Percentiles rank a stretch among this genome's conserved stretches.
phyloP scores from a whole-genome alignment of 2,888 invertebrate species.

The Agrotis clavis region DNA sequence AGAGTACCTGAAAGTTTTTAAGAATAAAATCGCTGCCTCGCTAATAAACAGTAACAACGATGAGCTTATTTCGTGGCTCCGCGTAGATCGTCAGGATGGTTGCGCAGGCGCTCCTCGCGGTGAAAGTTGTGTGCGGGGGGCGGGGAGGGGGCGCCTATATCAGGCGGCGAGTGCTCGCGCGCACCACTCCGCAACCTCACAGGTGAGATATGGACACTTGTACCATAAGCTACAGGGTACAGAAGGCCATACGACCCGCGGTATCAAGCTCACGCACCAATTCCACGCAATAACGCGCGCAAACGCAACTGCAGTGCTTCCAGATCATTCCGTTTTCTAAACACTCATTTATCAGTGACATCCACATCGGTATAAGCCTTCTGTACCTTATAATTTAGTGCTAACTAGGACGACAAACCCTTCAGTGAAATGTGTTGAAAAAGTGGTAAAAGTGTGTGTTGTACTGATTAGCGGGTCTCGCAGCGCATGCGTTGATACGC shows the following conservation, averaged over 20 bases:
- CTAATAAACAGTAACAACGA: slow-evolving; percentile 56
- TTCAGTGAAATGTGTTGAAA: slow-evolving; percentile 67
- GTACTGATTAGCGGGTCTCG: slow-evolving; percentile 70
- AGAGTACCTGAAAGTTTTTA: slow-evolving; percentile 3
- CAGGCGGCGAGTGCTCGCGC: slow-evolving; percentile 81
- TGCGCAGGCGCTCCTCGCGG: slow-evolving; percentile 80
- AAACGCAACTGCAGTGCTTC: slow-evolving; percentile 16
- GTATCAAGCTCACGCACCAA: slow-evolving; percentile 18
- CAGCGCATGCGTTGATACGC: slow-evolving; percentile 56
- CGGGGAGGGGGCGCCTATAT: slow-evolving; percentile 82
- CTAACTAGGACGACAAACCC: slow-evolving; percentile 57
- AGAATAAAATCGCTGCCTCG: neutral
- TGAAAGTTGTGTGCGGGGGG: slow-evolving; percentile 81
- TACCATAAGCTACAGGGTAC: slow-evolving; percentile 48
- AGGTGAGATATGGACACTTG: slow-evolving; percentile 79
- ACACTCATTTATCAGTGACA: slow-evolving; percentile 23
- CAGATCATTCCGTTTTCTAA: slow-evolving; percentile 24
- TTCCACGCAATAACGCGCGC: slow-evolving; percentile 7
- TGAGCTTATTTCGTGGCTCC: slow-evolving; percentile 73
- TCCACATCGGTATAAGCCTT: slow-evolving; percentile 29
- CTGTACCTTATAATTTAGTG: slow-evolving; percentile 52
- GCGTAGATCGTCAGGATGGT: slow-evolving; percentile 77
- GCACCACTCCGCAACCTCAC: slow-evolving; percentile 82
- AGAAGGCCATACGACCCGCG: slow-evolving; percentile 45
- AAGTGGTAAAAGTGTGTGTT: slow-evolving; percentile 73